phyloP scores from a whole-genome alignment of 1,140 invertebrate genomes.

The Hermatobates lingyangjiaoensis region DNA sequence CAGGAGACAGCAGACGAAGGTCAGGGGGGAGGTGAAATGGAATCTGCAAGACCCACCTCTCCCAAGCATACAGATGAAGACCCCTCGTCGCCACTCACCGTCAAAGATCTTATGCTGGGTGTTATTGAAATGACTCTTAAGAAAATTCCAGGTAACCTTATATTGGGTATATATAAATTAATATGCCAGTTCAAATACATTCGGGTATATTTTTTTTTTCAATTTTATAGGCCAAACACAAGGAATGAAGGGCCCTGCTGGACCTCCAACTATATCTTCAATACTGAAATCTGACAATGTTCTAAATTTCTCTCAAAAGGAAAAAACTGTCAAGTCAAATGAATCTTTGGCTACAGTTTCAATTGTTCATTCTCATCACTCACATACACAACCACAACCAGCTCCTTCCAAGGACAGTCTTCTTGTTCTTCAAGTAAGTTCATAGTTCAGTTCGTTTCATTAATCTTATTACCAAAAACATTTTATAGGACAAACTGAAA shows the following conservation, averaged over 20 bases:
- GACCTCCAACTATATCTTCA: conserved; percentile 41
- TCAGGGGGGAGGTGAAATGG: conserved; percentile 25
- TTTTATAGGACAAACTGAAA: too few species aligned
- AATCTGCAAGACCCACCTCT: conserved; percentile 8
- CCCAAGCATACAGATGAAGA: conserved; percentile 12
- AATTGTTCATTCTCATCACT: conserved; percentile 34
- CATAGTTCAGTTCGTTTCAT: not conserved
- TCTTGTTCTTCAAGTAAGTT: conserved; percentile 21
- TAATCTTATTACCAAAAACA: too few species aligned
- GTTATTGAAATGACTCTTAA: conserved; percentile 53
- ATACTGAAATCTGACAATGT: conserved; percentile 34
- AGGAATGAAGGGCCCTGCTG: conserved; percentile 23
- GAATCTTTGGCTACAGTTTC: conserved; percentile 39
- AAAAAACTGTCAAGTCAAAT: conserved; percentile 1
- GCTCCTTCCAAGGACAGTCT: conserved; percentile 20
- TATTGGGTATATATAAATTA: not conserved
- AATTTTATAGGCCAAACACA: conserved; percentile 15
- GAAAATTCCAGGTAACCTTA: conserved; percentile 31
- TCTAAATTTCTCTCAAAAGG: conserved; percentile 7
- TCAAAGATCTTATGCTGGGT: conserved; percentile 52
- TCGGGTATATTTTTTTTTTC: conserved; percentile 6
- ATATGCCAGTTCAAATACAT: not conserved
- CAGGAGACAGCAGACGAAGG: conserved; percentile 70
- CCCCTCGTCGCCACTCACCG: conserved; percentile 34
- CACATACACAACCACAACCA: conserved; percentile 16